phyloP scores from a whole-genome alignment of 2,888 invertebrate genomes.

The Allygus modestus region DNA sequence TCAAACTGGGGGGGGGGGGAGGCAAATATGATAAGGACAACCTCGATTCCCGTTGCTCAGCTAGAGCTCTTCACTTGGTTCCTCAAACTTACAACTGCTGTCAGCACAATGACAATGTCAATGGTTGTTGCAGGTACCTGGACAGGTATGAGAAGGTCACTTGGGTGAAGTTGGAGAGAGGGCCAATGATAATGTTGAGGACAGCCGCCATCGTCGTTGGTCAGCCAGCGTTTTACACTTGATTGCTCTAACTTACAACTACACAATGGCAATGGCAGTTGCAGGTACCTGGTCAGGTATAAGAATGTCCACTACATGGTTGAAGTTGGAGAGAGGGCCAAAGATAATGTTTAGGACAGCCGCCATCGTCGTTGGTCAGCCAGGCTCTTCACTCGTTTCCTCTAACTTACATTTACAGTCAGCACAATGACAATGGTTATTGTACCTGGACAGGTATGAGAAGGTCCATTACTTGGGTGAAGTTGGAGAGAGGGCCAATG shows the following conservation, averaged over 20 bases:
- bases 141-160: constrained; percentile 94
- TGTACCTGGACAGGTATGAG: constrained; percentile 88
- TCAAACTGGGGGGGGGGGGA: constrained; percentile 88
- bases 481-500: constrained; percentile 88
- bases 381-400: constrained; percentile 82
- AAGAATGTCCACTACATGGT: constrained; percentile 94
- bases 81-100: constrained; percentile 87
- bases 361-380: constrained; percentile 84
- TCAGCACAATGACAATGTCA: constrained; percentile 82
- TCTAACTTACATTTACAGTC: constrained; percentile 86
- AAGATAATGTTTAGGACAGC: constrained; percentile 87
- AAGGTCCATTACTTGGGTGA: constrained; percentile 93
- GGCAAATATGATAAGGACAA: constrained; percentile 77
- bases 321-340: constrained; percentile 89
- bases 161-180: constrained; percentile 91
- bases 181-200: constrained; percentile 77
- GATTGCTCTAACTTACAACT: constrained; percentile 88
- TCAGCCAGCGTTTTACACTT: constrained; percentile 80
- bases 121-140: too few species aligned
- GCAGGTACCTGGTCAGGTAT: constrained; percentile 85
- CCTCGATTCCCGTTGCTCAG: constrained; percentile 81
- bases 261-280: constrained; percentile 76
- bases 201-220: constrained; percentile 81
- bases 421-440: constrained; percentile 81
- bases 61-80: constrained; percentile 82